phyloP scores from a whole-genome alignment of 64 coral and sea anemone genomes.

The Anthopleura sola region DNA sequence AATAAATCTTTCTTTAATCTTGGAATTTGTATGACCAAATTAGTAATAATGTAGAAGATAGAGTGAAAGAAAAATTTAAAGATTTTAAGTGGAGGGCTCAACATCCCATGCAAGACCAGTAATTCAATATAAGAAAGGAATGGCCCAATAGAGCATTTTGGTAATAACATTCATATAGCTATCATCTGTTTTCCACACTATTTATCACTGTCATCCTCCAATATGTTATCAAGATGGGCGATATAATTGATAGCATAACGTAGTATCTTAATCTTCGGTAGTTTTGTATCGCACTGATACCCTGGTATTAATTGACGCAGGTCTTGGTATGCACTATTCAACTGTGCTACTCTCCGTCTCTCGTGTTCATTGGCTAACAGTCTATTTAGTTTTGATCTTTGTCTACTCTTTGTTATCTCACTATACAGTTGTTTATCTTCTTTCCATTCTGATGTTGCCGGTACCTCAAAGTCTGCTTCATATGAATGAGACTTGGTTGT shows the following conservation, averaged over 20 bases:
- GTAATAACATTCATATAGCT: neutral
- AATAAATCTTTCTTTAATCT: too few relatives aligned
- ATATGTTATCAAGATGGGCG: slow-evolving; percentile 69
- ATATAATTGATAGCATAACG: slow-evolving; percentile 94
- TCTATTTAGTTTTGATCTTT: slow-evolving; percentile 83
- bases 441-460: slow-evolving; percentile 33
- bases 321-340: slow-evolving; percentile 86
- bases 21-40: too few relatives aligned
- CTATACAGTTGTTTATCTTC: slow-evolving; percentile 20
- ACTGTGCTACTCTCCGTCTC: slow-evolving; percentile 80
- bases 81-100: too few relatives aligned
- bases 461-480: slow-evolving; percentile 38
- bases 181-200: neutral
- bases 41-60: too few relatives aligned
- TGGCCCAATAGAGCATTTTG: too few relatives aligned
- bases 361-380: slow-evolving; percentile 95
- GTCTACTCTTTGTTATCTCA: slow-evolving; percentile 42
- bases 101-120: too few relatives aligned
- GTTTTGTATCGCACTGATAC: slow-evolving; percentile 93
- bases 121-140: too few relatives aligned
- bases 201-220: slow-evolving; percentile 32
- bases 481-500: slow-evolving; percentile 36
- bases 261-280: slow-evolving; percentile 94
- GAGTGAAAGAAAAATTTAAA: too few relatives aligned
- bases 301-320: slow-evolving; percentile 85